Evolutionary conservation across 2,113 vertebrate species (phyloP), one percentile per base, ranked within the genome.

Genomic region (Struthio camelus): DNA sequence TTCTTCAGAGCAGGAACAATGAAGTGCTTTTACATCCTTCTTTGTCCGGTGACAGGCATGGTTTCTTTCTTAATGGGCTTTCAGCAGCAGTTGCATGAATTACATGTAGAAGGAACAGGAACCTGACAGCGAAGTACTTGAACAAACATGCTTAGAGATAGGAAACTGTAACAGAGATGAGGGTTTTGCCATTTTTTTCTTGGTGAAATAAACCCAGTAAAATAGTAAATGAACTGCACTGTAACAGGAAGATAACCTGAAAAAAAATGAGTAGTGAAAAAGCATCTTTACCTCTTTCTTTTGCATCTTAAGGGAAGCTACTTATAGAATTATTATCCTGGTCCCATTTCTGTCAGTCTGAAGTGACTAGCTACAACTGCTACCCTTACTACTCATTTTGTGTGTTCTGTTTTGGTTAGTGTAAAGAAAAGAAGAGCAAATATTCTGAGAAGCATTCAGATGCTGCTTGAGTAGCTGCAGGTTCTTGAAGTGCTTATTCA

Each of bases 51-150:
- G 81, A 82, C 72, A 81, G 69, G 32, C 92, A 80, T 14, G 22
- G 51, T 27, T 95, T 89, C 91, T 87, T 96, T 97, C 92, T 89
- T 65, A 72, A 86, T 65, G 80, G 54, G 32, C 90, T 93, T 94
- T 91, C 70, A 38, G 92, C 83, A 91, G 44, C 59, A 51, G 54
- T 66, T 13, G 2, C 42, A 32, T 80, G 61, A 56, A 85, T 71
- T 50, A 53, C 38, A 5, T 17, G 5, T 8, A 46, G 75, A 67
- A 95, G 70, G n/a, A 94, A 48, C 54, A 87, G 82, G 76, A 95
- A 93, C 44, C 42, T 82, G n/a, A 83, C 20, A 40, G 65, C 70
- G 18, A 83, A 82, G 46, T 54, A 44, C 81, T 78, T 42, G 80
- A 92, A 70, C 13, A 34, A 61, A 76, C 36, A 76, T 90, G 23